These are phyloP conservation scores for Strix aluco DNA, from an alignment of 2,113 vertebrate species.

Conservation along the genomic window DNA sequence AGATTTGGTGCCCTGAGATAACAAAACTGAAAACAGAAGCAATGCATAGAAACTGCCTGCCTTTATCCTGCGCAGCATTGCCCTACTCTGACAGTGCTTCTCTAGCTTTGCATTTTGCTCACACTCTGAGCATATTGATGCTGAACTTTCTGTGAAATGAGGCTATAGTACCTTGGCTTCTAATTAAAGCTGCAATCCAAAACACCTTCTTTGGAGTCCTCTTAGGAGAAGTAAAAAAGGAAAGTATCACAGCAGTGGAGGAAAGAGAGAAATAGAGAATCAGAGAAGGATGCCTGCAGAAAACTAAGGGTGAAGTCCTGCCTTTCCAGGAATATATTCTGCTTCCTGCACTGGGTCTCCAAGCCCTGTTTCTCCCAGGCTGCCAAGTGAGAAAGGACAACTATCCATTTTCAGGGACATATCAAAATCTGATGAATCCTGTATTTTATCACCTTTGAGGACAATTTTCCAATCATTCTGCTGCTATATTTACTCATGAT, in stretches of 20 bases:
- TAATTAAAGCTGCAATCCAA: neutral
- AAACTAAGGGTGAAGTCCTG: neutral
- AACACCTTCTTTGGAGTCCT: neutral
- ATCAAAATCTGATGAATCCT: neutral
- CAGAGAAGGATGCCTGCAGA: neutral
- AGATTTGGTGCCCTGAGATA: neutral
- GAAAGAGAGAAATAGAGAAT: neutral
- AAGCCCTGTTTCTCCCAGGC: neutral
- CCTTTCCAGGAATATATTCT: neutral
- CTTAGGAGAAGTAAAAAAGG: neutral
- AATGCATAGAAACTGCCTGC: neutral
- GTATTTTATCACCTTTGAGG: slow-evolving; percentile 13
- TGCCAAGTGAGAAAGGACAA: neutral
- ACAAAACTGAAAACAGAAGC: neutral
- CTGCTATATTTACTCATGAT: slow-evolving; percentile 20
- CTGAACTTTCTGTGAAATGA: neutral
- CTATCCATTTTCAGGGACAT: neutral
- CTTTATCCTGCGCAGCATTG: neutral
- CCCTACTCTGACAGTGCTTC: neutral
- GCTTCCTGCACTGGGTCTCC: neutral
- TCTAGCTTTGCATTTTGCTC: neutral
- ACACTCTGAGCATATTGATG: neutral
- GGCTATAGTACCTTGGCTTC: neutral
- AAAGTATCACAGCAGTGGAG: neutral
- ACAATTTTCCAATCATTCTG: neutral